Evolutionary conservation across 2,797 vertebrate genomes (phyloP).

Genomic region (Thunnus albacares): DNA sequence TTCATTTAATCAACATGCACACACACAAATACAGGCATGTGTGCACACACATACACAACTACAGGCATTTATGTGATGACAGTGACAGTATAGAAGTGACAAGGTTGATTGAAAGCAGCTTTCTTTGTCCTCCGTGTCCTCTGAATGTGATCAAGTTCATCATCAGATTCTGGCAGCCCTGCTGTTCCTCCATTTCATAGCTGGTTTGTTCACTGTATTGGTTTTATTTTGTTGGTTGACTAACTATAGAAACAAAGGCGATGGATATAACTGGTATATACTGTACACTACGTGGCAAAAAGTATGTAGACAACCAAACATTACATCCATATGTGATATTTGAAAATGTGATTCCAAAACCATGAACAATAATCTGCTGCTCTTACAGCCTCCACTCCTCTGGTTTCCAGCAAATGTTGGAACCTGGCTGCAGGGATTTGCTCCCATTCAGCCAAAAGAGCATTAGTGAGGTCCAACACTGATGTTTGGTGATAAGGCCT

Average conservation of each 20-base stretch:
- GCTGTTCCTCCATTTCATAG: background rate
- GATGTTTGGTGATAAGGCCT: background rate
- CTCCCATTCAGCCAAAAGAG: background rate
- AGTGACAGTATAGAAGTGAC: constrained; percentile 34
- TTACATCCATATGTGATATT: background rate
- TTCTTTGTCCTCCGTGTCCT: constrained; percentile 55
- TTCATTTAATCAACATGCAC: constrained; percentile 66
- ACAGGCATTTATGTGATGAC: constrained; percentile 63
- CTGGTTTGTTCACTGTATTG: background rate
- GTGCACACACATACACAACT: constrained; percentile 20
- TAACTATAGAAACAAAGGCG: background rate
- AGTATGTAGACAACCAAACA: background rate
- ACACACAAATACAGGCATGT: constrained; percentile 34
- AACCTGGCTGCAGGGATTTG: background rate
- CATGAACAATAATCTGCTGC: background rate
- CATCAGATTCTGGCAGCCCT: background rate
- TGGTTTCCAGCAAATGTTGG: background rate
- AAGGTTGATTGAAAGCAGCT: constrained; percentile 60
- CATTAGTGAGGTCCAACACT: background rate
- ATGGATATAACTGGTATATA: background rate
- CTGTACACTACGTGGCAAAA: background rate
- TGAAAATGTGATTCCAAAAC: background rate
- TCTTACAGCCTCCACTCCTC: background rate
- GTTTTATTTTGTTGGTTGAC: constrained; percentile 2
- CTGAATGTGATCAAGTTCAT: constrained; percentile 34